A percentile compares a stretch with the other conserved stretches of the same genome.
phyloP scores from a whole-genome alignment of 2,888 invertebrate species.

The Megamerina dolium region DNA sequence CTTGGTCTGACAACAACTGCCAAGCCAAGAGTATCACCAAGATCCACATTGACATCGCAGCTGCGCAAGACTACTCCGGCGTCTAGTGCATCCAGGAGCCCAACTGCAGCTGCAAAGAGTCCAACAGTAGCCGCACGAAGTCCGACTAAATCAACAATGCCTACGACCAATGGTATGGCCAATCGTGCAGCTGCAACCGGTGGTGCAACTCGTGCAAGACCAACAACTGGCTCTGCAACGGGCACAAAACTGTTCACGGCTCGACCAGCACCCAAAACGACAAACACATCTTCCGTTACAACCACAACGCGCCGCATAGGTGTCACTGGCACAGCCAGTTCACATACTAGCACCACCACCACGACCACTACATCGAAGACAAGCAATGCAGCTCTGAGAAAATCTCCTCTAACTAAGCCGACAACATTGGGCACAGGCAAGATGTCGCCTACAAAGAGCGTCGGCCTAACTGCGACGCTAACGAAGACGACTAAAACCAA shows the following conservation, averaged over 20 bases:
- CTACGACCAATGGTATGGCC: slow-evolving; percentile 17
- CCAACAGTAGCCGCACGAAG: slow-evolving; percentile 29
- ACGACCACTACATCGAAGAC: slow-evolving; percentile 17
- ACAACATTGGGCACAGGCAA: slow-evolving; percentile 7
- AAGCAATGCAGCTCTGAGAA: slow-evolving; percentile 22
- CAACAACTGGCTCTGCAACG: slow-evolving; percentile 25
- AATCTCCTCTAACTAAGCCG: slow-evolving; percentile 30
- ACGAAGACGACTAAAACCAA: slow-evolving; percentile 19
- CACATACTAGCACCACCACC: slow-evolving; percentile 12
- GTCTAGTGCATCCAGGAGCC: too few relatives aligned
- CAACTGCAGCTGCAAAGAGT: slow-evolving; percentile 25
- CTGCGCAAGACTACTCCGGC: slow-evolving; percentile 33
- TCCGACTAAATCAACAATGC: slow-evolving; percentile 26
- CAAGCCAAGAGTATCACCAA: slow-evolving; percentile 38
- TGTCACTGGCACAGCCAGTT: slow-evolving; percentile 9
- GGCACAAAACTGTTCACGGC: slow-evolving; percentile 39
- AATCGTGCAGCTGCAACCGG: slow-evolving; percentile 10
- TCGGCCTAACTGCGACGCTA: slow-evolving; percentile 12
- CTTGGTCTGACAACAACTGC: slow-evolving; percentile 26
- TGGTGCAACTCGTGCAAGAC: slow-evolving; percentile 21
- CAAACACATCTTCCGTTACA: slow-evolving; percentile 19
- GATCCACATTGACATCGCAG: slow-evolving; percentile 36
- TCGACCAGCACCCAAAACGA: slow-evolving; percentile 40
- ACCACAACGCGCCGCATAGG: slow-evolving; percentile 27
- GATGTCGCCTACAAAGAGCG: slow-evolving; percentile 19